Percentiles rank a stretch among this genome's conserved stretches.
phyloP scores from a whole-genome alignment of 2,797 vertebrate genomes.

The Coregonus ussuriensis region DNA sequence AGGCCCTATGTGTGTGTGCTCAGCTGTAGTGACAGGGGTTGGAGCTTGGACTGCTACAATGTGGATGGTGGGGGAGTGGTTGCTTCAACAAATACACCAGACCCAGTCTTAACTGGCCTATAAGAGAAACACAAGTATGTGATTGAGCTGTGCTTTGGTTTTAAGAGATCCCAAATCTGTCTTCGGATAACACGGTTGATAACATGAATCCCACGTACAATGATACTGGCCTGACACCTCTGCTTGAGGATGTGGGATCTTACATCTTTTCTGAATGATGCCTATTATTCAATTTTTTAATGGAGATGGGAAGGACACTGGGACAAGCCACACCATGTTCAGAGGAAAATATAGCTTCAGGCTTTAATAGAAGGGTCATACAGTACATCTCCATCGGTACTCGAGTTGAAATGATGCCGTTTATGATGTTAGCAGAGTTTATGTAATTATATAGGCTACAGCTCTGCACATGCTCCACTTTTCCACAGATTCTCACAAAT shows the following conservation, averaged over 20 bases:
- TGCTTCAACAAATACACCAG: background rate
- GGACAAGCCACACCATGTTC: background rate
- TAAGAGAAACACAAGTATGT: too few relatives aligned
- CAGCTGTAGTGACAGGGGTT: background rate
- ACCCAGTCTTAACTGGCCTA: background rate
- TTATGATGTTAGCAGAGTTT: background rate
- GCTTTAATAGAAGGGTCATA: background rate
- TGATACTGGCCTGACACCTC: slow-evolving; percentile 2
- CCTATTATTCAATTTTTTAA: slow-evolving; percentile 12
- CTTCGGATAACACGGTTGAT: too few relatives aligned
- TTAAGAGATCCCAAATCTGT: too few relatives aligned
- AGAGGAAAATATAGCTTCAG: background rate
- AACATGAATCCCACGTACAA: slow-evolving; percentile 22
- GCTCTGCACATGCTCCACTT: background rate
- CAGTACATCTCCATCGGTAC: background rate
- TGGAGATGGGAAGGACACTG: background rate
- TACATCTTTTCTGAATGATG: slow-evolving; percentile 4
- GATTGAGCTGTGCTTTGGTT: too few relatives aligned
- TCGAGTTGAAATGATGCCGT: background rate
- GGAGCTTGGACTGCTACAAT: background rate
- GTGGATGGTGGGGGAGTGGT: background rate
- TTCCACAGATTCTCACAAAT: background rate
- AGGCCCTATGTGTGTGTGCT: slow-evolving; percentile 6
- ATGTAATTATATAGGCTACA: background rate
- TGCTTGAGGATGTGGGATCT: slow-evolving; percentile 13